Evolutionary conservation across 2,888 invertebrate genomes (phyloP).

Genomic region (Horisme vitalbata): DNA sequence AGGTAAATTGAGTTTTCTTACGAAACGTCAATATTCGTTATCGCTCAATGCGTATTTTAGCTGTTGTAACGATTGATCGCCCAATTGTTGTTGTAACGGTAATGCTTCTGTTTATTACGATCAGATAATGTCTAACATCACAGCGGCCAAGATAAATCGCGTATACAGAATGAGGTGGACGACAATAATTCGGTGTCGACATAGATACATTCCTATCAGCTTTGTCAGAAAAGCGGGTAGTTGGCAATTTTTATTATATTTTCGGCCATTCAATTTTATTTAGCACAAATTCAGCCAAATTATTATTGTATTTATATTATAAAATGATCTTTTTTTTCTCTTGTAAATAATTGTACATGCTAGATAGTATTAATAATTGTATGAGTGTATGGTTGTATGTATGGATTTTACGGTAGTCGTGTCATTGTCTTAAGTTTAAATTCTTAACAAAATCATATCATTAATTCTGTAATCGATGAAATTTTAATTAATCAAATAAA

Average conservation of each 20-base stretch:
- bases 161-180: constrained; percentile 45
- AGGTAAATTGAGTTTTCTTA: too few species aligned
- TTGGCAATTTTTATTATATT: constrained; percentile 18
- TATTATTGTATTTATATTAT: constrained; percentile 66
- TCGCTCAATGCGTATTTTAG: too few species aligned
- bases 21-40: too few species aligned
- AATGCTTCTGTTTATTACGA: too few species aligned
- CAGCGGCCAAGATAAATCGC: neutral
- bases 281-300: constrained; percentile 62
- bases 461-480: constrained; percentile 4
- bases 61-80: too few species aligned
- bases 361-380: constrained; percentile 66
- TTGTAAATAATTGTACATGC: constrained; percentile 76
- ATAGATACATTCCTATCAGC: constrained; percentile 33
- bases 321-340: constrained; percentile 57
- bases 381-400: constrained; percentile 42
- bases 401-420: constrained; percentile 34
- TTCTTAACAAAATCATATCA: constrained; percentile 25
- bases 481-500: constrained; percentile 5
- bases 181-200: constrained; percentile 59
- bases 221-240: constrained; percentile 19
- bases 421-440: constrained; percentile 31
- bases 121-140: neutral
- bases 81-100: too few species aligned
- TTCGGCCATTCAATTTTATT: constrained; percentile 39